phyloP scores from a whole-genome alignment of 1,140 invertebrate genomes.

The Apocrypta bakeri region DNA sequence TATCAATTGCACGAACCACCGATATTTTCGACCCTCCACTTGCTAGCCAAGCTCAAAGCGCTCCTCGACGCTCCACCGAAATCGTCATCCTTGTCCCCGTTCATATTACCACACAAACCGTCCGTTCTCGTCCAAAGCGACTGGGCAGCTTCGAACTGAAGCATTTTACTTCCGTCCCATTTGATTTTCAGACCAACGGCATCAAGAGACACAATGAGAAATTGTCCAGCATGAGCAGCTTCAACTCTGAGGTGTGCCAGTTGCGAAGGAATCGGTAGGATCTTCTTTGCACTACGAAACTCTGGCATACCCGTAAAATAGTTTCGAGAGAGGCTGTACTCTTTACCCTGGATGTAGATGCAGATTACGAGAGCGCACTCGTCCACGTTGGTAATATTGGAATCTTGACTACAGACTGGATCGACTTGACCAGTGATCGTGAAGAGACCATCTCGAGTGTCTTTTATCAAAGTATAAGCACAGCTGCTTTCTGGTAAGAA shows the following conservation, averaged over 20 bases:
- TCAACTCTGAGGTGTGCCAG: conserved; percentile 81
- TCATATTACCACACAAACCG: conserved; percentile 87
- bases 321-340: conserved; percentile 76
- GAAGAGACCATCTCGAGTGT: conserved; percentile 79
- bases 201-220: conserved; percentile 81
- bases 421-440: conserved; percentile 78
- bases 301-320: conserved; percentile 45
- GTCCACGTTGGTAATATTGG: conserved; percentile 48
- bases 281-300: conserved; percentile 53
- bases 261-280: conserved; percentile 80
- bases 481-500: conserved; percentile 74
- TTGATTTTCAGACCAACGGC: conserved; percentile 81
- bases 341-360: conserved; percentile 81
- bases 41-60: conserved; percentile 77
- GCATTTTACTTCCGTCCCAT: conserved; percentile 79
- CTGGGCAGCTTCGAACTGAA: conserved; percentile 80
- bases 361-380: conserved; percentile 77
- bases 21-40: conserved; percentile 80
- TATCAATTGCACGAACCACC: conserved; percentile 78
- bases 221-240: conserved; percentile 76
- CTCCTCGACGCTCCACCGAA: conserved; percentile 81
- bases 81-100: conserved; percentile 83
- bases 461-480: conserved; percentile 79
- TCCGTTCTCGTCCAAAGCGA: conserved; percentile 85
- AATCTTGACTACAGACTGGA: conserved; percentile 64